Conservation (phyloP, 2,113 vertebrate species). For the Ochotona curzoniae region DNA sequence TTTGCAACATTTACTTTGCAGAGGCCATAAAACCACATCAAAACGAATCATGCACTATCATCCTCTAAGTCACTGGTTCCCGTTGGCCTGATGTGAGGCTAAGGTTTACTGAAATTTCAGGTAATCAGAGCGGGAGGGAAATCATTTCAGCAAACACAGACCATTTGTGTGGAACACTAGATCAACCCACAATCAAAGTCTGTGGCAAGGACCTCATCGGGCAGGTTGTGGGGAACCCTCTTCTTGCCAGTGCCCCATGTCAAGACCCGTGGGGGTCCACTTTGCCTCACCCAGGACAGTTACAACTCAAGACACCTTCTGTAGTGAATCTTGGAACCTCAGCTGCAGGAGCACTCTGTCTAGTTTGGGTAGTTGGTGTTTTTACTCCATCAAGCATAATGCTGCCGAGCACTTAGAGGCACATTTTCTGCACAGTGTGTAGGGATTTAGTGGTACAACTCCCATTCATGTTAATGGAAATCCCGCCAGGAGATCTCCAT, state of each 20-base stretch:
- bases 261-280: slow-evolving; percentile 1
- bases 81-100: slow-evolving; percentile 54
- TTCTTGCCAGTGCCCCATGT: background rate
- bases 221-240: background rate
- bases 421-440: slow-evolving; percentile 81
- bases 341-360: background rate
- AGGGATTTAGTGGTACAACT: slow-evolving; percentile 77
- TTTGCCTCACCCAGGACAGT: slow-evolving; percentile 28
- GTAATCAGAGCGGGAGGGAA: slow-evolving; percentile 66
- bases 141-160: slow-evolving; percentile 67
- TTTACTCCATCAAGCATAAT: slow-evolving; percentile 74
- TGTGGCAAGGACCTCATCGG: background rate
- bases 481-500: slow-evolving; percentile 78
- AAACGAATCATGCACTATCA: slow-evolving; percentile 56
- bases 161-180: slow-evolving; percentile 61
- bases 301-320: slow-evolving; percentile 54
- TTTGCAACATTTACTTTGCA: slow-evolving; percentile 75
- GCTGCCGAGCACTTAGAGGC: slow-evolving; percentile 75
- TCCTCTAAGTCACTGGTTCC: slow-evolving; percentile 54
- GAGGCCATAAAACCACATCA: slow-evolving; percentile 75
- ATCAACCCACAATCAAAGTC: slow-evolving; percentile 67
- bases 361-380: slow-evolving; percentile 68
- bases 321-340: slow-evolving; percentile 19
- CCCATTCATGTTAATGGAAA: slow-evolving; percentile 80
- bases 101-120: slow-evolving; percentile 73